Evolutionary conservation across 2,888 invertebrate genomes (phyloP), one percentile per base, ranked within the genome.

Genomic region (Spilosoma lubricipeda): DNA sequence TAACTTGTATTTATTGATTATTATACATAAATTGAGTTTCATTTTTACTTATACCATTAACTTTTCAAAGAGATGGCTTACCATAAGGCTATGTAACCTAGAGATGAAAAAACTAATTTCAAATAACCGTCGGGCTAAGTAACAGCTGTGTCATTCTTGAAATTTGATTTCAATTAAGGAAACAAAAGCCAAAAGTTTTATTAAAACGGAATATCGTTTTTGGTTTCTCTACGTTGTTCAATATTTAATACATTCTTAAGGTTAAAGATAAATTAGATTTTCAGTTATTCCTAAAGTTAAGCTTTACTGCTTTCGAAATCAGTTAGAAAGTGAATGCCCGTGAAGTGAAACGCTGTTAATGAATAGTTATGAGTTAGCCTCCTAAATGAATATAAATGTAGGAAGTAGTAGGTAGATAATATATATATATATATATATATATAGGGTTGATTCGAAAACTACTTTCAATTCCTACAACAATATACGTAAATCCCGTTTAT

Each of bases 131-230:
- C 80, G 82, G 84, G 80, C 81, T 86, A 81, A 84, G 92, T 88
- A 89, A 90, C 94, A 94, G 94, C 93, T 94, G 94, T 89, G 92
- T 93, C 92, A 90, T 90, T 90, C 90, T 89, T 91, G 92, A 91
- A 92, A 93, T 94, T 93, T 92, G 92, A 93, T 93, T 93, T 91
- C 91, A 93, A 94, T 94, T 93, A 93, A 87, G 93, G 92, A 93
- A 94, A 92, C 93, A 91, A 91, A 92, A 92, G 90, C 88, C 87
- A 86, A 90, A 94, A 94, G 89, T 94, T 94, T 92, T 94, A 94
- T 91, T 93, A 93, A 93, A 94, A 88, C 82, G 88, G 89, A 91
- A 91, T 89, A 90, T 90, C 86, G 87, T 83, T 89, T 85, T 87
- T 87, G 87, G 87, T 85, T 84, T 85, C 82, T 80, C 77, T 86